These are phyloP conservation scores for Plusia festucae DNA, from an alignment of 2,888 invertebrate species.

Conservation along the genomic window DNA sequence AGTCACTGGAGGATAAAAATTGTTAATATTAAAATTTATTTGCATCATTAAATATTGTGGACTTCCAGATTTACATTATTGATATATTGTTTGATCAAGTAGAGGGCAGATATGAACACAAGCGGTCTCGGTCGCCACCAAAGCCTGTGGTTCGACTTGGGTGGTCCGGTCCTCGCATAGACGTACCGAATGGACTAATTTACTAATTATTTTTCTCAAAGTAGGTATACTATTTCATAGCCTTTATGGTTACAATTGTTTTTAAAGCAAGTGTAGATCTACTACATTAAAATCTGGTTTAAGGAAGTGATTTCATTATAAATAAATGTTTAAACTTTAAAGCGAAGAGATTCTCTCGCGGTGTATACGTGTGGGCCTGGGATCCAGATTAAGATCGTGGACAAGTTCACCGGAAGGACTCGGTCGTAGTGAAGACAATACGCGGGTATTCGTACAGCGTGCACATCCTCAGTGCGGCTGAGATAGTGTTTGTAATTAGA, in stretches of 20 bases:
- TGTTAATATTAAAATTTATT: conserved; percentile 7
- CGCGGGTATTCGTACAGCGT: conserved; percentile 65
- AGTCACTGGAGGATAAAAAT: background rate
- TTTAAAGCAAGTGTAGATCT: background rate
- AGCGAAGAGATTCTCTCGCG: conserved; percentile 42
- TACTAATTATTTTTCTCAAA: background rate
- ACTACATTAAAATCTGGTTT: background rate
- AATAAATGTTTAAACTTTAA: conserved; percentile 31
- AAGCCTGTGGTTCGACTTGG: conserved; percentile 63
- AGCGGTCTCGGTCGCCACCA: conserved; percentile 46
- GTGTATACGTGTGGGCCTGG: conserved; percentile 58
- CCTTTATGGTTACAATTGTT: background rate
- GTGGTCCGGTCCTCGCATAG: conserved; percentile 66
- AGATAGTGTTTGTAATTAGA: conserved; percentile 83
- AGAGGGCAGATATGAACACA: conserved; percentile 52
- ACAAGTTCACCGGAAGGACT: conserved; percentile 76
- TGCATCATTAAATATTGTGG: background rate
- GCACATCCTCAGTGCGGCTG: conserved; percentile 73
- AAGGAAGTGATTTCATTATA: conserved; percentile 11
- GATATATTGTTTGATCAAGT: conserved; percentile 40
- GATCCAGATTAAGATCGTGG: conserved; percentile 74
- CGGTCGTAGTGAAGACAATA: conserved; percentile 74
- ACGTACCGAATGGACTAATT: conserved; percentile 45
- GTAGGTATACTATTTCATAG: background rate
- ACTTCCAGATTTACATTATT: conserved; percentile 32